A percentile compares a stretch with the other conserved stretches of the same genome.
Conservation (phyloP, 2,113 vertebrate genomes). For the Machaerirhynchus nigripectus region DNA sequence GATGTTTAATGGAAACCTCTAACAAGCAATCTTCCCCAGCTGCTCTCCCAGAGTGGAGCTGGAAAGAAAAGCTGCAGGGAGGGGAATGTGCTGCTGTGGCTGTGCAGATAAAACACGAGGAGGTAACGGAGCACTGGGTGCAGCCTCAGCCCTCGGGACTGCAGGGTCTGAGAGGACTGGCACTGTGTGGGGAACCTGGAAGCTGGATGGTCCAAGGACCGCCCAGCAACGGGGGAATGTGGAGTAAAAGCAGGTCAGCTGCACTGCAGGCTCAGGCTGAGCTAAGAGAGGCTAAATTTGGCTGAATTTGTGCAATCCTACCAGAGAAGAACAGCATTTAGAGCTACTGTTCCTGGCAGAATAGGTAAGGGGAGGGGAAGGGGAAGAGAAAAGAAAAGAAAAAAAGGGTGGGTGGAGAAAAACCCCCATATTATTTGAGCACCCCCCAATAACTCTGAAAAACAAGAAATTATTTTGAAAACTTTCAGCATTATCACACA, state of each 20-base stretch:
- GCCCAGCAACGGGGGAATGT: not conserved
- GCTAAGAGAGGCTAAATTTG: not conserved
- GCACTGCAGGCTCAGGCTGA: not conserved
- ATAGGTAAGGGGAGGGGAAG: not conserved
- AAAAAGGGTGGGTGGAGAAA: rapidly evolving
- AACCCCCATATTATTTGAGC: not conserved
- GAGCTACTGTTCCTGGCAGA: not conserved
- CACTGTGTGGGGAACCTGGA: not conserved
- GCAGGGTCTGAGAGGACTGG: not conserved
- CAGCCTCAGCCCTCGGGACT: not conserved
- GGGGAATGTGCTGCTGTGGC: not conserved
- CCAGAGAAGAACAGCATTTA: not conserved
- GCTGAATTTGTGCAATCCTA: not conserved
- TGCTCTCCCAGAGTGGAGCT: not conserved
- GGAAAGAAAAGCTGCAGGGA: not conserved
- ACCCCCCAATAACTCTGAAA: not conserved
- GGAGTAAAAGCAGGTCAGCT: not conserved
- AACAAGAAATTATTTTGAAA: not conserved
- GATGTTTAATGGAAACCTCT: not conserved
- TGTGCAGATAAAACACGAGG: not conserved
- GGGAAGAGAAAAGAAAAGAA: not conserved
- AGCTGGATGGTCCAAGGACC: not conserved
- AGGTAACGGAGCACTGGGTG: not conserved
- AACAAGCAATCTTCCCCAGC: not conserved
- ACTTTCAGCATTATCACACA: not conserved